Percentiles rank a stretch among this genome's conserved stretches.
Conservation (phyloP, 2,797 vertebrate genomes). For the Pangasius mekongensis region DNA sequence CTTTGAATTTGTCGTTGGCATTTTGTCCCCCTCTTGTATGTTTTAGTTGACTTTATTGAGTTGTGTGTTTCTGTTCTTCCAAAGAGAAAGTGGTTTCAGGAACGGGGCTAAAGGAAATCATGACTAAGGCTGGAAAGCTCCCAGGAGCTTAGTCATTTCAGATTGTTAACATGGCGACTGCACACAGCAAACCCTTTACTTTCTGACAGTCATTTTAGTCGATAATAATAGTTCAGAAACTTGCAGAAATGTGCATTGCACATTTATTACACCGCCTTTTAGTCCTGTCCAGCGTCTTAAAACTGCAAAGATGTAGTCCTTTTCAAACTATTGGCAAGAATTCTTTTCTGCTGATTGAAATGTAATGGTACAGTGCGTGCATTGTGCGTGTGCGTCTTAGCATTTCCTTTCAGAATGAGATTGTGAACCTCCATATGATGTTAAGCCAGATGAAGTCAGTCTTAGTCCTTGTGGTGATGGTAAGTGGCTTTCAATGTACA, state of each 20-base stretch:
- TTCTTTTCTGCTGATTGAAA: background rate
- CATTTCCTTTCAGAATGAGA: background rate
- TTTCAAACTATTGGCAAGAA: background rate
- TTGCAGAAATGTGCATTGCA: background rate
- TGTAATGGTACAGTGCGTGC: background rate
- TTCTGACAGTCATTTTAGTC: background rate
- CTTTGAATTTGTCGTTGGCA: background rate
- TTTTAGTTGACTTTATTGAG: background rate
- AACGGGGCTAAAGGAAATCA: background rate
- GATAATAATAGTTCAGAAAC: background rate
- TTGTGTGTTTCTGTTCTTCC: background rate
- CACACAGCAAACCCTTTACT: background rate
- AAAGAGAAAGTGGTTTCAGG: slow-evolving; percentile 3
- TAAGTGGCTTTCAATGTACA: background rate
- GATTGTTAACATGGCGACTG: slow-evolving; percentile 7
- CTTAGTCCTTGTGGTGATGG: background rate
- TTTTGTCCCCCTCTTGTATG: background rate
- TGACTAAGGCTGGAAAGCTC: background rate
- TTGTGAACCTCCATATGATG: background rate
- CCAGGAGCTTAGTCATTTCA: slow-evolving; percentile 30
- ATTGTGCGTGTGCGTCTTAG: no score
- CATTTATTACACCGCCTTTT: background rate
- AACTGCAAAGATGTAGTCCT: background rate
- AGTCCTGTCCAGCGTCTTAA: background rate
- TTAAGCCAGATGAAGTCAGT: background rate